phyloP scores from a whole-genome alignment of 2,888 invertebrate species.

The Ceriagrion tenellum region DNA sequence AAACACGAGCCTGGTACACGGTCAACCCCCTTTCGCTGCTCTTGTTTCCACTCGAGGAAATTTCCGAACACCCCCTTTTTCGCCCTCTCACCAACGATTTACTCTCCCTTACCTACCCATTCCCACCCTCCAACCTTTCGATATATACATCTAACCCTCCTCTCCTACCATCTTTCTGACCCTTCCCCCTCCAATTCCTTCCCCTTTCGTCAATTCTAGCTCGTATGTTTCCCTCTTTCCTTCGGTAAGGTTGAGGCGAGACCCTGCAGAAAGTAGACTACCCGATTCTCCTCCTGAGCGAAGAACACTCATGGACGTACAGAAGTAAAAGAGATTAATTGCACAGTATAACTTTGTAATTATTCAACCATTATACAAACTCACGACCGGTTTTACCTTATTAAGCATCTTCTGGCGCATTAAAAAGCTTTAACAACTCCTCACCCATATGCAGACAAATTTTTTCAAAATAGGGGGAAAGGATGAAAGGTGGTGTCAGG shows the following conservation, averaged over 20 bases:
- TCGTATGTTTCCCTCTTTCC: neutral
- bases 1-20: constrained; percentile 44
- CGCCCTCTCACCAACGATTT: neutral
- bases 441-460: no score
- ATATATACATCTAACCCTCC: neutral
- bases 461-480: no score
- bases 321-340: no score
- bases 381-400: no score
- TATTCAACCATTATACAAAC: no score
- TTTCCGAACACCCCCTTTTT: constrained; percentile 43
- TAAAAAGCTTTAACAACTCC: no score
- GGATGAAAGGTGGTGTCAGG: no score
- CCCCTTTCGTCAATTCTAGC: neutral
- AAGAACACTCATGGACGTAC: no score
- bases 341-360: no score
- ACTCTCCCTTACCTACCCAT: neutral
- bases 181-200: neutral
- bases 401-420: no score
- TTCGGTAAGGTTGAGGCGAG: neutral
- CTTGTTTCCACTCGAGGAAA: constrained; percentile 51
- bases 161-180: neutral
- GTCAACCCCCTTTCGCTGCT: constrained; percentile 56
- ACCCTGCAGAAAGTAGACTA: neutral
- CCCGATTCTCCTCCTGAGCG: neutral
- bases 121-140: neutral